Base-by-base conservation (phyloP, 2,888 invertebrate genomes). In the Eupelmus urozonus region DNA sequence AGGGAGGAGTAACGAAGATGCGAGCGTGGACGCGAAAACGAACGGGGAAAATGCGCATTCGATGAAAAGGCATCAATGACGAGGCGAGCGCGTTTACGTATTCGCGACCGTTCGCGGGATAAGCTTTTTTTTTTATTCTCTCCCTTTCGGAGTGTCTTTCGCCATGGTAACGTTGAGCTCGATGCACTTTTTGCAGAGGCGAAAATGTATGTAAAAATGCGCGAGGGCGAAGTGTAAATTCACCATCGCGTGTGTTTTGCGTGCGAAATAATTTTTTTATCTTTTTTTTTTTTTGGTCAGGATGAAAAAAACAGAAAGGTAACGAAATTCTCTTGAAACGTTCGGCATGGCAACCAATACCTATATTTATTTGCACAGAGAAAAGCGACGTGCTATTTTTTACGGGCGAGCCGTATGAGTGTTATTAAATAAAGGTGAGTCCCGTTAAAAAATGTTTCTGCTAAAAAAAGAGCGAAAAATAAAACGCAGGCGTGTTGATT, bases 21-120 rank as follows among this genome's bases (percentile, higher is more conserved):
- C n/a, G n/a, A n/a, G n/a, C n/a, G n/a, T n/a, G 25, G 25, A 45
- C 16, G 45, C 23, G 27, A 11, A 27, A 25, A 62, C 3, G 63
- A 49, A 25, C n/a, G 45, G 27, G n/a, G n/a, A 16, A 23, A 40
- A 34, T 20, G 67, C 67, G 55, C 55, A 27, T 42, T 67, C 25
- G 51, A 71, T 71, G 70, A 71, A 71, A 71, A 60, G 70, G 29
- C 62, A 34, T 72, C 72, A 53, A 72, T 62, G 72, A 65, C 25
- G 49, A 40, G 20, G n/a, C 67, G 55, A 55, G 18, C 25, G 65
- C 51, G 65, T 81, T 82, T 85, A 82, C 81, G 79, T 79, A 76
- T 73, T 69, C 73, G 78, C 78, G 60, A 42, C 29, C 55, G 29
- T 77, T 76, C 63, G 55, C 49, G 49, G 67, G 20, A 53, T n/a